Conservation (phyloP, 1,140 invertebrate genomes). For the Drosophila seguyi region DNA sequence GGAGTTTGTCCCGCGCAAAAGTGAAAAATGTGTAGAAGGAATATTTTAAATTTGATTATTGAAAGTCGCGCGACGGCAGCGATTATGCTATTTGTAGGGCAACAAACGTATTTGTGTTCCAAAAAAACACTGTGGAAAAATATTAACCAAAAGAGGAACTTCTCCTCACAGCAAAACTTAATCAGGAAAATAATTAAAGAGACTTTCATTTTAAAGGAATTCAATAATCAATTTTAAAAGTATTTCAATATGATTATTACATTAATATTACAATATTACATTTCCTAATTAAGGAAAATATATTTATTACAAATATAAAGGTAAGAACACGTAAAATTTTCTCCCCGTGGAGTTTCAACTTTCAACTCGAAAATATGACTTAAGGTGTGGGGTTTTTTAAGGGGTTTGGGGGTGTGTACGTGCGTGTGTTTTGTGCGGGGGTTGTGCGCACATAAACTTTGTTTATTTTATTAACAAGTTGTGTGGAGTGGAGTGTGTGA, state of each 20-base stretch:
- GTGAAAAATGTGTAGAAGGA: constrained; percentile 56
- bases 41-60: constrained; percentile 82
- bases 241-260: not conserved
- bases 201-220: too few species aligned
- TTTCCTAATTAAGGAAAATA: not conserved
- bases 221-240: not conserved
- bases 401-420: constrained; percentile 33
- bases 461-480: constrained; percentile 82
- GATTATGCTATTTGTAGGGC: constrained; percentile 76
- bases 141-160: not conserved
- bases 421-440: constrained; percentile 43
- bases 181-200: not conserved
- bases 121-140: constrained; percentile 16
- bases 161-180: not conserved
- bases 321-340: not conserved
- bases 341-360: constrained; percentile 21
- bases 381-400: constrained; percentile 14
- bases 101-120: constrained; percentile 65
- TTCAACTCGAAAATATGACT: constrained; percentile 2
- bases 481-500: constrained; percentile 43
- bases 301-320: not conserved
- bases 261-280: too few species aligned
- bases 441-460: constrained; percentile 65
- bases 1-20: constrained; percentile 14
- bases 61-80: constrained; percentile 54